Evolutionary conservation across 2,113 vertebrate species (phyloP).

Genomic region (Aplodontia rufa): DNA sequence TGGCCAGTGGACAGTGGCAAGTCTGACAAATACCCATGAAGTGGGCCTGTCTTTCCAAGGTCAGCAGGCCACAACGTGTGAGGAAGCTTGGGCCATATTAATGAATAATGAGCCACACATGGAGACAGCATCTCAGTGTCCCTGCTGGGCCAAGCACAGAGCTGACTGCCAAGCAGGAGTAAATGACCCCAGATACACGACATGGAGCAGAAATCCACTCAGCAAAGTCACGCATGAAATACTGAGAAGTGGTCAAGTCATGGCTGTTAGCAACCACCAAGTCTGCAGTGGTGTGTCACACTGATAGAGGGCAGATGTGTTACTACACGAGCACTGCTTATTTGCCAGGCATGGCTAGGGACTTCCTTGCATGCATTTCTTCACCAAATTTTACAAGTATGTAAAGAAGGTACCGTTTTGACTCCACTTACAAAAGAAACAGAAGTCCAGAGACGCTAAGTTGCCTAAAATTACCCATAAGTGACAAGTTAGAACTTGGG

Average conservation of each 20-base stretch:
- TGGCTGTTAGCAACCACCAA: background rate
- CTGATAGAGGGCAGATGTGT: background rate
- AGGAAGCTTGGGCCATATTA: background rate
- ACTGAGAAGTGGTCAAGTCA: background rate
- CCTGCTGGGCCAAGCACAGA: background rate
- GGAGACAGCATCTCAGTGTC: background rate
- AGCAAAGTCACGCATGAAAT: background rate
- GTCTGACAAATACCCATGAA: background rate
- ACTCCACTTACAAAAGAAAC: background rate
- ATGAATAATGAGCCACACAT: background rate
- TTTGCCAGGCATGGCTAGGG: background rate
- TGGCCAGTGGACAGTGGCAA: background rate
- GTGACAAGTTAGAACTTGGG: background rate
- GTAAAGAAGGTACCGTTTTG: background rate
- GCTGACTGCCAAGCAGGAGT: background rate
- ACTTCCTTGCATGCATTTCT: background rate
- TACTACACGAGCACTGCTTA: background rate
- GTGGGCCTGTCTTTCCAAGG: background rate
- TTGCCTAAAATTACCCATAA: background rate
- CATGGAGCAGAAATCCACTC: background rate
- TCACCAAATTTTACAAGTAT: background rate
- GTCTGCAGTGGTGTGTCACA: background rate
- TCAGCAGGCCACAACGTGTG: rapidly evolving
- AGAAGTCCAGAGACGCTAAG: background rate
- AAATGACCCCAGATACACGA: background rate